A percentile compares a stretch with the other conserved stretches of the same genome.
phyloP scores from a whole-genome alignment of 2,888 invertebrate genomes.

The Melanotus villosus region DNA sequence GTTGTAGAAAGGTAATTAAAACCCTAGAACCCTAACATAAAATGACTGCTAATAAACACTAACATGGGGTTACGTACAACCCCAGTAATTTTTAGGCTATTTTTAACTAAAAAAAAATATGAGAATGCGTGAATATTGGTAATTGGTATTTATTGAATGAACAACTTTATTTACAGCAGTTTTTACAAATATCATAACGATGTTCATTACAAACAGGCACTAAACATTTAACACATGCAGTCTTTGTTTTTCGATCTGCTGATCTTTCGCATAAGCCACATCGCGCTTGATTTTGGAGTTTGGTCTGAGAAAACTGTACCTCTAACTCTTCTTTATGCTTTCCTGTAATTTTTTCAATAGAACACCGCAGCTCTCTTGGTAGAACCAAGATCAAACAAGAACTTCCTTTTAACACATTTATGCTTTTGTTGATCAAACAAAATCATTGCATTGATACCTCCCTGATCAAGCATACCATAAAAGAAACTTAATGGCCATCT shows the following conservation, averaged over 20 bases:
- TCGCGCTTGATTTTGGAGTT: not conserved
- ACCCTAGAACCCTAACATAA: not conserved
- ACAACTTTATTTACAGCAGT: not conserved
- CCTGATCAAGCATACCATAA: constrained; percentile 17
- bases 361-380: not conserved
- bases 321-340: not conserved
- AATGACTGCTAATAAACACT: not conserved
- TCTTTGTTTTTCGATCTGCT: not conserved
- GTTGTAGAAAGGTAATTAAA: too few species aligned
- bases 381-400: not conserved
- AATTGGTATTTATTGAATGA: not conserved
- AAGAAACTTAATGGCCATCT: constrained; percentile 22
- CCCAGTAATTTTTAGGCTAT: not conserved
- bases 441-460: not conserved
- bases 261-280: not conserved
- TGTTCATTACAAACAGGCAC: not conserved
- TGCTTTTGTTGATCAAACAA: not conserved
- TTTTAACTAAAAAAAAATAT: not conserved
- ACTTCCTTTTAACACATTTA: not conserved
- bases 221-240: constrained; percentile 3
- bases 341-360: not conserved
- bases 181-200: not conserved
- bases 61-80: not conserved
- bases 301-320: not conserved
- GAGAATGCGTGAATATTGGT: not conserved